These are phyloP conservation scores for Araneus ventricosus DNA, from an alignment of 1,140 invertebrate genomes.

Conservation along the genomic window DNA sequence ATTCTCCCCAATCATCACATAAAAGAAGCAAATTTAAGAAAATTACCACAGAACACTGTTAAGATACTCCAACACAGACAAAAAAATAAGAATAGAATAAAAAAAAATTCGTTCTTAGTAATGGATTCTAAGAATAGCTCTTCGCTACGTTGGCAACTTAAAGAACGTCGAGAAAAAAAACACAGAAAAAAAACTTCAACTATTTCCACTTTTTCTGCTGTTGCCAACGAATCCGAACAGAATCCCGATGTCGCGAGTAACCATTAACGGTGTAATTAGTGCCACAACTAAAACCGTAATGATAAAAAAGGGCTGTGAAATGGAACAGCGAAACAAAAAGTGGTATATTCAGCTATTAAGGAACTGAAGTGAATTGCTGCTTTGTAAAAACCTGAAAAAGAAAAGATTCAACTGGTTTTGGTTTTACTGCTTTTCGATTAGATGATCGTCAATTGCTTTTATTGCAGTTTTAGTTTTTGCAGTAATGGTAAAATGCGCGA, in stretches of 20 bases:
- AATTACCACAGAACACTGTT: constrained; percentile 5
- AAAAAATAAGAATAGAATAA: not conserved
- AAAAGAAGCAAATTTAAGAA: not conserved
- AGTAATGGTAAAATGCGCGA: not conserved
- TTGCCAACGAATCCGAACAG: constrained; percentile 28
- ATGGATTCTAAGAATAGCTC: constrained; percentile 13
- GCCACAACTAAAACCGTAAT: constrained; percentile 31
- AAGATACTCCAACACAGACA: not conserved
- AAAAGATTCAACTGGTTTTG: constrained; percentile 3
- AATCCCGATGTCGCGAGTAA: constrained; percentile 30
- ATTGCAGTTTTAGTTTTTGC: not conserved
- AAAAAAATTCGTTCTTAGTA: not conserved
- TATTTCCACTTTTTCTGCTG: constrained; percentile 25
- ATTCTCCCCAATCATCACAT: constrained; percentile 7
- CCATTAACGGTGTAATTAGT: constrained; percentile 57
- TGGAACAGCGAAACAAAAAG: not conserved
- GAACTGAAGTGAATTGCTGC: constrained; percentile 51
- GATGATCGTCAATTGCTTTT: constrained; percentile 19
- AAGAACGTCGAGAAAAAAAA: no score
- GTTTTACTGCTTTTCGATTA: constrained; percentile 29
- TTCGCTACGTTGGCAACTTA: constrained; percentile 2
- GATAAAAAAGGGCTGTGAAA: constrained; percentile 33
- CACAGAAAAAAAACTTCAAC: constrained; percentile 4
- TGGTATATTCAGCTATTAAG: constrained; percentile 27
- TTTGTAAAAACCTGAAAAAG: constrained; percentile 28